These are phyloP conservation scores for Drosophila aldrichi DNA, from an alignment of 2,888 invertebrate genomes.

Conservation along the genomic window DNA sequence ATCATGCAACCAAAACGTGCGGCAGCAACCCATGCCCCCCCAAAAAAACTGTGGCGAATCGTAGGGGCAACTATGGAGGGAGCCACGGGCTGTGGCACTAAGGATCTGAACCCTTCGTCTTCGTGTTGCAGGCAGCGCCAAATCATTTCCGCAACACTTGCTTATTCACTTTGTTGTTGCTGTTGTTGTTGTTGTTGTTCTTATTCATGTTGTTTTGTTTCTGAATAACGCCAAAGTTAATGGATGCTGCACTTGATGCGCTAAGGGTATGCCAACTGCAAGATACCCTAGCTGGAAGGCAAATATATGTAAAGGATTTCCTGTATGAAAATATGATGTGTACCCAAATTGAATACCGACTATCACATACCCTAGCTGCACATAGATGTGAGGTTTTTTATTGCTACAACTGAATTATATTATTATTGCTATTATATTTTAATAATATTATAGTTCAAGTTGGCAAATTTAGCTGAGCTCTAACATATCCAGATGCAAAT, in stretches of 20 bases:
- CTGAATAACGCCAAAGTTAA: constrained; percentile 51
- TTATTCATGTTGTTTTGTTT: constrained; percentile 44
- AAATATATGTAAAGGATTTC: neutral
- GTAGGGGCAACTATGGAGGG: neutral
- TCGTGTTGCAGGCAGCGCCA: constrained; percentile 48
- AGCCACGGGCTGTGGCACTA: neutral
- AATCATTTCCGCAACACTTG: constrained; percentile 81
- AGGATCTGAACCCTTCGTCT: constrained; percentile 40
- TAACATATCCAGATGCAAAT: no score
- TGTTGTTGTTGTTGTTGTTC: constrained; percentile 31
- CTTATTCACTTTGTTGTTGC: constrained; percentile 54
- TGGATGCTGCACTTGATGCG: constrained; percentile 4
- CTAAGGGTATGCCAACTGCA: neutral
- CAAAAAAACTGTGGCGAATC: neutral
- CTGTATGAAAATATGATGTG: neutral
- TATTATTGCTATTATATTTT: no score
- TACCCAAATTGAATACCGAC: neutral
- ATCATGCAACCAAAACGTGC: constrained; percentile 71
- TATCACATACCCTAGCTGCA: neutral
- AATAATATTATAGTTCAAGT: no score
- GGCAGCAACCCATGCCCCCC: constrained; percentile 9
- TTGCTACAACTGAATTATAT: no score
- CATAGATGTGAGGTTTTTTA: no score
- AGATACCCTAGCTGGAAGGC: constrained; percentile 12
- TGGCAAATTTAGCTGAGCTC: no score